Base-by-base conservation (phyloP, 53 echinoderm and acorn worm species). In the Hippasteria phrygiana region DNA sequence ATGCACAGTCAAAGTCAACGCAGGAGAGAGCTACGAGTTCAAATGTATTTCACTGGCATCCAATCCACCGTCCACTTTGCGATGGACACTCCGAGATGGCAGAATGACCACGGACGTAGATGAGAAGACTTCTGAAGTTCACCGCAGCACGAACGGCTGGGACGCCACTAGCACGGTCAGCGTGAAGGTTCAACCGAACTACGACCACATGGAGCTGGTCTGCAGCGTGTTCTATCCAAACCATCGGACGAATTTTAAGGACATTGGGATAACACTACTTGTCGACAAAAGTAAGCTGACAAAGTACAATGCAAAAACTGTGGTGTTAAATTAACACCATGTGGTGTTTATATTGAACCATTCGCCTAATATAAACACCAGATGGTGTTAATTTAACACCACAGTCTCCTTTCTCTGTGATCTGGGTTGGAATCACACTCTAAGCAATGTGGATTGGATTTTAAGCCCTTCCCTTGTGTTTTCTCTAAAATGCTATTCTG, bases 171-270 rank as follows among this genome's bases (percentile, higher is more conserved):
- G 66, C 83, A 24, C 9, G 11, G 0, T 83, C 26, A 69, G 66
- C 0, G 47, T 83, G 1, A 26, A 32, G 36, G 26, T 41, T 0
- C n/a, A 14, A 20, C 26, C 36, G 9, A 34, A 46, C 33, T 24
- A 47, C 69, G 24, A 51, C 46, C 28, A 12, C 35, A 48, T 17
- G 33, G 22, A 2, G n/a, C 69, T 83, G 31, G 46, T 46, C 22
- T 83, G 83, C 64, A 18, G 24, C 83, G 69, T 62, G 20, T 67
- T 46, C 46, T 31, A 67, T 41, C 83, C 83, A 2, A 27, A 48
- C 35, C 47, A 83, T 20, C 17, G 7, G 1, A 83, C 83, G 24
- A 7, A 12, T 1, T 67, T 46, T 50, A n/a, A 27, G 42, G 34
- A 83, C 29, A 69, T 83, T 8, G 40, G 34, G 34, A 17, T 78